Base-by-base conservation (phyloP, 2,888 invertebrate genomes). In the Cryptus armator region DNA sequence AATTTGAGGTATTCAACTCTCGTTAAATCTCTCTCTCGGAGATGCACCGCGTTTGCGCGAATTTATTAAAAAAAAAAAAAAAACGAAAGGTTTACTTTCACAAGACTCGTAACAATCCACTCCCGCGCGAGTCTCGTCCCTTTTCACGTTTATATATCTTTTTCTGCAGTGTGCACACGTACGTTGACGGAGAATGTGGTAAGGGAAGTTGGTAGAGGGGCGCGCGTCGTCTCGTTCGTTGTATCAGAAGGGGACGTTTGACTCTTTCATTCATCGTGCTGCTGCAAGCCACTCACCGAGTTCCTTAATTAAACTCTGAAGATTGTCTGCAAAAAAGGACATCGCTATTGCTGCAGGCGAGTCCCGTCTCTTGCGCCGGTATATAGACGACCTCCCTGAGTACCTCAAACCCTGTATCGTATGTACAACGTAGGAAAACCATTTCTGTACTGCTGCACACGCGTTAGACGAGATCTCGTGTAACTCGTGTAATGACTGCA, bases 221-320 rank as follows among this genome's bases (percentile, higher is more conserved):
- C 51, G 72, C 62, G 46, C 37, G 12, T 68, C 51, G 71, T 66
- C 72, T 79, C 83, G 71, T 56, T 66, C 62, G 67, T 56, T 37
- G 64, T 62, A 77, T 80, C 86, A 46, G 64, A 70, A 66, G 88
- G 90, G 90, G 88, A 90, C 91, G 89, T 92, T 92, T 91, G 91
- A 91, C 92, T 91, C 90, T 87, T 80, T 59, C 91, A 93, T 93
- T 93, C 93, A 93, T 92, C 89, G 91, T 90, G 89, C 90, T 92
- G 91, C 91, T 90, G 91, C 91, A 90, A 92, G 91, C 91, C 92
- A 91, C 91, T 92, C 90, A 88, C 90, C 91, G 89, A 93, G 91
- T 93, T 92, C 91, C 93, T 93, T 93, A 93, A 93, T 93, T 93
- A 93, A 93, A 93, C 92, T 90, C 90, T 90, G 91, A 93, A 93